Percentiles rank a stretch among this genome's conserved stretches.
phyloP scores from a whole-genome alignment of 2,888 invertebrate species.

The Cantharis rustica region DNA sequence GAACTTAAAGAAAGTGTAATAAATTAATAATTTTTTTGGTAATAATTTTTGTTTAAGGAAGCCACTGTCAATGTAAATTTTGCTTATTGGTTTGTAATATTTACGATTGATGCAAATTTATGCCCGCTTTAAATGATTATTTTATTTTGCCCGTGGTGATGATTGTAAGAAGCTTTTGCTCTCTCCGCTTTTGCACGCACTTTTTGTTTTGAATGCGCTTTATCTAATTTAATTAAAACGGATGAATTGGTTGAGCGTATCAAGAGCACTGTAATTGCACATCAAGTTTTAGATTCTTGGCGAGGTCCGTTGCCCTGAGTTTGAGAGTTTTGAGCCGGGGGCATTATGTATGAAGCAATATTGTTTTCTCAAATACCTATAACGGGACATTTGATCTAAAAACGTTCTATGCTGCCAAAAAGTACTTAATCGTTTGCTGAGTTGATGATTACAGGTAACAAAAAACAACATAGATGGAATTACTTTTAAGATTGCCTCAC shows the following conservation, averaged over 20 bases:
- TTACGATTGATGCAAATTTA: background rate
- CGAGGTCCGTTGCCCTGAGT: slow-evolving; percentile 29
- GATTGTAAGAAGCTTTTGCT: background rate
- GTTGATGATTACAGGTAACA: slow-evolving; percentile 31
- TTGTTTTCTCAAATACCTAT: slow-evolving; percentile 37
- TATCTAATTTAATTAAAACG: slow-evolving; percentile 21
- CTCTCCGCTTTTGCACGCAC: background rate
- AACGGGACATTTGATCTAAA: slow-evolving; percentile 46
- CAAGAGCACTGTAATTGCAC: slow-evolving; percentile 30
- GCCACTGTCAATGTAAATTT: background rate
- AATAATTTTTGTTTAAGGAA: background rate
- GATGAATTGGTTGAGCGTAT: slow-evolving; percentile 22
- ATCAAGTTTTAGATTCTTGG: slow-evolving; percentile 30
- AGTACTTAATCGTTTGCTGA: slow-evolving; percentile 46
- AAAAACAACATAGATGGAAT: slow-evolving; percentile 47
- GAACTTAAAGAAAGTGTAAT: background rate
- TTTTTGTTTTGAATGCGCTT: background rate
- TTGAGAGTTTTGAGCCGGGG: slow-evolving; percentile 7
- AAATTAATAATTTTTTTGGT: background rate
- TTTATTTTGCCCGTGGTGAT: background rate
- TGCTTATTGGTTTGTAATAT: background rate
- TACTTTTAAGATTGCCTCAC: slow-evolving; percentile 51
- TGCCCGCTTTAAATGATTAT: background rate
- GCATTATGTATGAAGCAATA: slow-evolving; percentile 31
- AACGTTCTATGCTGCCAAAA: slow-evolving; percentile 49